These are phyloP conservation scores for Goniozus legneri DNA, from an alignment of 1,140 invertebrate species.

Conservation along the genomic window DNA sequence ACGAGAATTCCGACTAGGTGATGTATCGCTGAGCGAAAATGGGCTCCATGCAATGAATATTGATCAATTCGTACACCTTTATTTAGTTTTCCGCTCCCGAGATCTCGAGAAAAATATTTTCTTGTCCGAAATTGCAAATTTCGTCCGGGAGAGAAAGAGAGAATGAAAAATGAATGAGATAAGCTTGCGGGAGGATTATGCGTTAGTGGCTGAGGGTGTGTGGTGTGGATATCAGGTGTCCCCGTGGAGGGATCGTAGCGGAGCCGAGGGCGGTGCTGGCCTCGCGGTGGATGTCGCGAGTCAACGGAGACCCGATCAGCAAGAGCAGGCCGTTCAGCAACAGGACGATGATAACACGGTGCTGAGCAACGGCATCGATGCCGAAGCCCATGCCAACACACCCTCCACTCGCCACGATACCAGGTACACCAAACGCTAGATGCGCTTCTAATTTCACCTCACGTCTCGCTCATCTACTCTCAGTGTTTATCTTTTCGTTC, in stretches of 20 bases:
- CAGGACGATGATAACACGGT: constrained; percentile 26
- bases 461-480: constrained; percentile 15
- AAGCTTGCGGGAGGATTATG: too few relatives aligned
- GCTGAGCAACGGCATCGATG: constrained; percentile 27
- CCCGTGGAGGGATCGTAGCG: constrained; percentile 38
- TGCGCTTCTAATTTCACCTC: too few relatives aligned
- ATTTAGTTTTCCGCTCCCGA: too few relatives aligned
- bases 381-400: constrained; percentile 35
- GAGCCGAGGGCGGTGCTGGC: constrained; percentile 24
- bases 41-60: too few relatives aligned
- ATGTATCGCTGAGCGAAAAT: too few relatives aligned
- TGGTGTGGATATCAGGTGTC: constrained; percentile 45
- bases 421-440: constrained; percentile 41
- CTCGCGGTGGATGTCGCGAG: constrained; percentile 12
- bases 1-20: too few relatives aligned
- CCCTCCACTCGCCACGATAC: constrained; percentile 39
- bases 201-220: constrained; percentile 44
- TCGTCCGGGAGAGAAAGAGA: background rate
- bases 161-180: background rate
- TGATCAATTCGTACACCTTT: too few relatives aligned
- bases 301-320: constrained; percentile 16
- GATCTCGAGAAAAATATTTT: too few relatives aligned
- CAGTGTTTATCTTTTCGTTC: too few relatives aligned
- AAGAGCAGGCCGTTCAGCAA: constrained; percentile 29
- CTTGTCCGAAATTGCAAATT: too few relatives aligned